Evolutionary conservation across 2,888 invertebrate species (phyloP), one percentile per base, ranked within the genome.

Genomic region (Hirudinaria manillensis): DNA sequence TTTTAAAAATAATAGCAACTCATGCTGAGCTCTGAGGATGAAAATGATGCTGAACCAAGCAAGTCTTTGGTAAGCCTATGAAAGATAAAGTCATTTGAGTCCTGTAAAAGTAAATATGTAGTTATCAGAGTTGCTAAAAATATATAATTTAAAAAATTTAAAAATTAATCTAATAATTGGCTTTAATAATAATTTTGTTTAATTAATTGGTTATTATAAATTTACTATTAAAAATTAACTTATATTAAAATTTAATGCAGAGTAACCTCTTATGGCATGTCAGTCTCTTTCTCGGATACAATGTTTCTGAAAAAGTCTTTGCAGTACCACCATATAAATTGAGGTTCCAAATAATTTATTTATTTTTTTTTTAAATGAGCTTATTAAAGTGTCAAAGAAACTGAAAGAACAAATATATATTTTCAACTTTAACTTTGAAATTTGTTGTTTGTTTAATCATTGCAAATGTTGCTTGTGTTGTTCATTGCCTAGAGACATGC

Each of bases 261-360:
- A 91, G 90, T 77, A 90, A 94, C 80, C 94, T 98, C 0, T 86
- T 98, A 70, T 90, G 92, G 38, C 98, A 99, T 86, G 87, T 99
- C 76, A 95, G 95, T 85, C 88, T 94, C 32, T 87, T 98, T 19
- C 88, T 99, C 32, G 98, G 98, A 0, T 98, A 94, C 86, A 95
- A 93, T 86, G 91, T 91, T 80, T 90, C 90, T 72, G 97, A 98
- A 82, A 92, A 92, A 82, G 91, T 90, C 56, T 94, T 98, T 83
- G 93, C 93, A 82, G 89, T 95, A n/a, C 90, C 93, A 6, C 94
- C 98, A 0, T 90, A 90, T 75, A 90, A 91, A 77, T 86, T 98
- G 73, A 89, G 94, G 92, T 93, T 83, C 80, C 78, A 34, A 3
- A 24, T 32, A 4, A 24, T 24, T 29, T 61, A 27, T 53, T 61